These are phyloP conservation scores for Coregonus clupeaformis DNA, from an alignment of 2,113 vertebrate genomes.

Conservation along the genomic window DNA sequence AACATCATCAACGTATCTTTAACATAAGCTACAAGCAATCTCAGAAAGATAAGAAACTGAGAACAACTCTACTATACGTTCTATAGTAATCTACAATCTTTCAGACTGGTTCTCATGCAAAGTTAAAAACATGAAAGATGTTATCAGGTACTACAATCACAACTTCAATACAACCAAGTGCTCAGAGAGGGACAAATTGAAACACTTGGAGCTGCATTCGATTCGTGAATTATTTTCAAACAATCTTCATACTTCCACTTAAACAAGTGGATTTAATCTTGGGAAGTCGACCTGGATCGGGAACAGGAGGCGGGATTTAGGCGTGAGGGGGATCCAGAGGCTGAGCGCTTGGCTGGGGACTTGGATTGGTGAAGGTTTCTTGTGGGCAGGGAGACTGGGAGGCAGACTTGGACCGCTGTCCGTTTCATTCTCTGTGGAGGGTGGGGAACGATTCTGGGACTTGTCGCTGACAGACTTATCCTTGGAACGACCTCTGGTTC, in stretches of 20 bases:
- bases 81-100: not conserved
- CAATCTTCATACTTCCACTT: not conserved
- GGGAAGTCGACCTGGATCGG: conserved; percentile 80
- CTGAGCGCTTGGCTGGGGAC: conserved; percentile 81
- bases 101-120: not conserved
- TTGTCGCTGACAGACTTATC: conserved; percentile 73
- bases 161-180: not conserved
- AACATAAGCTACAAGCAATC: not conserved
- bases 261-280: conserved; percentile 71
- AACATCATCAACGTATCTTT: too few species aligned
- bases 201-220: not conserved
- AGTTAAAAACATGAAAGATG: not conserved
- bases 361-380: conserved; percentile 73
- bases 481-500: conserved; percentile 82
- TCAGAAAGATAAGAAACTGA: not conserved
- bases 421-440: conserved; percentile 84
- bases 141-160: not conserved
- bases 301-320: conserved; percentile 75
- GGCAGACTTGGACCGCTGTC: conserved; percentile 76
- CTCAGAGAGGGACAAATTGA: not conserved
- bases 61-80: not conserved
- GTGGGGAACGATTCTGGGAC: conserved; percentile 74
- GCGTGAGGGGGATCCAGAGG: conserved; percentile 51
- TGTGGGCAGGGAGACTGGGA: conserved; percentile 78
- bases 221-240: not conserved